These are phyloP conservation scores for Panthera uncia DNA, from an alignment of 2,113 vertebrate genomes.

Conservation along the genomic window DNA sequence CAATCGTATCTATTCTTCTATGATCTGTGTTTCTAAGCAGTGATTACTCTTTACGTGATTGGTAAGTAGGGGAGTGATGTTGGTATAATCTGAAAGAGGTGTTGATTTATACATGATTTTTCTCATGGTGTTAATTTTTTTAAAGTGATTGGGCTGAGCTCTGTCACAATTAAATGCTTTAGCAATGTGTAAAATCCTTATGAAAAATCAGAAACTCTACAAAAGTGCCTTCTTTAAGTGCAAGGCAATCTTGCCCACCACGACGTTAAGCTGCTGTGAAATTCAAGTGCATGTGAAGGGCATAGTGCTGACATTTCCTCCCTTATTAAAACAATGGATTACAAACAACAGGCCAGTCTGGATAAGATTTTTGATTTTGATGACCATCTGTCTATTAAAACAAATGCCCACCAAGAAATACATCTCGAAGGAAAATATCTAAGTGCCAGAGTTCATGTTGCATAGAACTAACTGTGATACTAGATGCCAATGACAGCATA, in stretches of 20 bases:
- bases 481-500: background rate
- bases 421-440: background rate
- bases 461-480: background rate
- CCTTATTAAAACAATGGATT: background rate
- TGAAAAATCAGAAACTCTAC: background rate
- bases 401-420: background rate
- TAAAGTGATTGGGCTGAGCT: background rate
- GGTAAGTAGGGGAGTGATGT: background rate
- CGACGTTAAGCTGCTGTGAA: background rate
- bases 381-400: background rate
- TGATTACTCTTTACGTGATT: background rate
- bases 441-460: background rate
- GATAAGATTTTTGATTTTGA: background rate
- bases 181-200: background rate
- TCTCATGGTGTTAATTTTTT: background rate
- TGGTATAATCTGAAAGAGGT: background rate
- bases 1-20: background rate
- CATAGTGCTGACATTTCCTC: background rate
- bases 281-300: background rate
- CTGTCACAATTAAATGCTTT: background rate
- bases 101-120: background rate
- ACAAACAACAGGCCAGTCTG: background rate
- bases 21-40: background rate
- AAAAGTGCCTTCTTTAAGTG: background rate
- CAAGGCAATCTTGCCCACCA: background rate